Evolutionary conservation across 2,797 vertebrate genomes (phyloP).

Genomic region (Lindbergichthys nudifrons): DNA sequence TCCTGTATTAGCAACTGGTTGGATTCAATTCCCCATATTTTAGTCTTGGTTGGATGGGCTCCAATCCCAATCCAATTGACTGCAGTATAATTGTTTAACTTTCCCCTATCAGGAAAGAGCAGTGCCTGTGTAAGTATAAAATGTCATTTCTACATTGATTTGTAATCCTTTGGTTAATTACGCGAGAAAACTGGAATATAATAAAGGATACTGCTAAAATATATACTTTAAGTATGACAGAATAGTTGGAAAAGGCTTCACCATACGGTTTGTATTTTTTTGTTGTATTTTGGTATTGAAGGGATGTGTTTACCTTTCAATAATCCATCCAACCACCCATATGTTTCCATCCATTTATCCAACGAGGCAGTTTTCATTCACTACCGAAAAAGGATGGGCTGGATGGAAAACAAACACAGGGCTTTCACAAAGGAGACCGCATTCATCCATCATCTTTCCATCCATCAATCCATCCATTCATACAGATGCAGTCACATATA

Average conservation of each 20-base stretch:
- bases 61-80: constrained; percentile 40
- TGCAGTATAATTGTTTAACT: constrained; percentile 27
- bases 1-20: constrained; percentile 23
- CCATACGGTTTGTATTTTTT: background rate
- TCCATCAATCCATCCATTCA: background rate
- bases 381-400: no score
- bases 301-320: background rate
- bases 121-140: constrained; percentile 10
- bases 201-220: background rate
- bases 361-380: no score
- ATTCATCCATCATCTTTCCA: no score
- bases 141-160: constrained; percentile 35
- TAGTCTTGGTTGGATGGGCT: constrained; percentile 38
- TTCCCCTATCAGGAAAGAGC: constrained; percentile 24
- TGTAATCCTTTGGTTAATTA: constrained; percentile 23
- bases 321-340: background rate
- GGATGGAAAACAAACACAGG: no score
- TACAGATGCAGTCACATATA: no score
- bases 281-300: background rate
- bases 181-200: constrained; percentile 6
- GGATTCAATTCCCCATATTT: constrained; percentile 36
- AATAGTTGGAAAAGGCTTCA: background rate
- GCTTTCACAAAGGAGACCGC: no score
- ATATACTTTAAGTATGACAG: background rate
- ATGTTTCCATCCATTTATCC: background rate